These are phyloP conservation scores for Leptinotarsa texana DNA, from an alignment of 1,140 invertebrate species.

Conservation along the genomic window DNA sequence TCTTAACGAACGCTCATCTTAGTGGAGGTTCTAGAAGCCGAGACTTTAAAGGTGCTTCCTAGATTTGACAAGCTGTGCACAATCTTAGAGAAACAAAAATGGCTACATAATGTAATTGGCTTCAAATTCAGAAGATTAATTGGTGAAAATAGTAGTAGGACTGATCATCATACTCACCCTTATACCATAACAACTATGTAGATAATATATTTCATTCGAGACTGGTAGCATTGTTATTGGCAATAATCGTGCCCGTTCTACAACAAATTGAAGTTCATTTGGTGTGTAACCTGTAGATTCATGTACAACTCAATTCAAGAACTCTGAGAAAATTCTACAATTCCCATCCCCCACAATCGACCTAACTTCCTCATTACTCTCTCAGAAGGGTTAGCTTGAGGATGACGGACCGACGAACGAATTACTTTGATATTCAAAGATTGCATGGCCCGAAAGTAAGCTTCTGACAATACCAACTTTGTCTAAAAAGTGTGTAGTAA, in stretches of 20 bases:
- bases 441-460: constrained; percentile 32
- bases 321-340: neutral
- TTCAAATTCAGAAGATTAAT: too few relatives aligned
- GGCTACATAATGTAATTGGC: too few relatives aligned
- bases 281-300: constrained; percentile 12
- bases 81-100: too few relatives aligned
- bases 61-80: too few relatives aligned
- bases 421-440: constrained; percentile 35
- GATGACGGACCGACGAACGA: constrained; percentile 44
- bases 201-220: too few relatives aligned
- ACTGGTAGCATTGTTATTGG: too few relatives aligned
- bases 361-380: constrained; percentile 46
- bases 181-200: too few relatives aligned
- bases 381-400: constrained; percentile 38
- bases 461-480: constrained; percentile 25
- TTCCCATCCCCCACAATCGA: constrained; percentile 33
- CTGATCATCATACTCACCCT: too few relatives aligned
- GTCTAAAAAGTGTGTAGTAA: constrained; percentile 33
- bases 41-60: too few relatives aligned
- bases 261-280: neutral
- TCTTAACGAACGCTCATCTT: too few relatives aligned
- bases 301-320: constrained; percentile 11
- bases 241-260: neutral
- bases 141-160: too few relatives aligned
- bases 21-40: too few relatives aligned